Evolutionary conservation across 2,113 vertebrate species (phyloP).

Genomic region (Bothrops jararaca): DNA sequence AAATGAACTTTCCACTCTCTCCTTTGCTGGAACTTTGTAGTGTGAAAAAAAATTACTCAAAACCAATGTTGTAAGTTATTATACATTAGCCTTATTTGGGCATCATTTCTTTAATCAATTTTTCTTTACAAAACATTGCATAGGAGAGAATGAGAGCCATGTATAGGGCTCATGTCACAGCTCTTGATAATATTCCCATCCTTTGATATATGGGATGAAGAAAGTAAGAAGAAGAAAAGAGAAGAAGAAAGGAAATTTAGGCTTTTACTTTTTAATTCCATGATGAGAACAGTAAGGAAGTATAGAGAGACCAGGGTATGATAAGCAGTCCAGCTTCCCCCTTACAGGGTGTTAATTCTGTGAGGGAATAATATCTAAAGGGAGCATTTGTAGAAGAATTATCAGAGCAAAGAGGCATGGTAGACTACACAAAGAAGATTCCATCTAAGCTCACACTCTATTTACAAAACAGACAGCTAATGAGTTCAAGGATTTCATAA

Average conservation of each 20-base stretch:
- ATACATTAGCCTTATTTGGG: background rate
- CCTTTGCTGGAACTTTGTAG: constrained; percentile 3
- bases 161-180: background rate
- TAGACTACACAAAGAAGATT: background rate
- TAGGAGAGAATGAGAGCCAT: background rate
- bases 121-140: background rate
- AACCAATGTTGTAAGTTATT: background rate
- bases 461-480: background rate
- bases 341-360: background rate
- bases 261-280: background rate
- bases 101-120: background rate
- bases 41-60: background rate
- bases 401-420: background rate
- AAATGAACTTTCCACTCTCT: constrained; percentile 43
- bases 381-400: background rate
- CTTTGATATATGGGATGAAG: background rate
- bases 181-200: background rate
- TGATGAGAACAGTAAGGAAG: background rate
- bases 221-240: background rate
- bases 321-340: background rate
- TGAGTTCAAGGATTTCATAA: background rate
- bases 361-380: background rate
- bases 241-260: background rate
- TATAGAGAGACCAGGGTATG: background rate
- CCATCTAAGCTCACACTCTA: background rate